These are phyloP conservation scores for Phoenicopterus ruber DNA, from an alignment of 2,113 vertebrate species.

Conservation along the genomic window DNA sequence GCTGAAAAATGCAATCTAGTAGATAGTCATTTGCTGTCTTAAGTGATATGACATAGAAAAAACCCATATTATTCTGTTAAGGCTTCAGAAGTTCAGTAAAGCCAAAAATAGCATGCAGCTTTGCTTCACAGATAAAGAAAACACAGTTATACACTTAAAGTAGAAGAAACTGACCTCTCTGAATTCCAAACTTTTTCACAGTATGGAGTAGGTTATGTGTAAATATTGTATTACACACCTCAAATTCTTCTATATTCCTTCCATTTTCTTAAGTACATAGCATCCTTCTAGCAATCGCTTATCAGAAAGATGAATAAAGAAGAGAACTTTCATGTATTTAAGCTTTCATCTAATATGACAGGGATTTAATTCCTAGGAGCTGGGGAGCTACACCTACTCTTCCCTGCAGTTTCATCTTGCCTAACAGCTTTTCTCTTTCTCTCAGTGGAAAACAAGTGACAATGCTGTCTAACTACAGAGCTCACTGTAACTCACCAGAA, in stretches of 20 bases:
- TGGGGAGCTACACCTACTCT: background rate
- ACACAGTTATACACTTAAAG: background rate
- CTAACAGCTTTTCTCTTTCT: background rate
- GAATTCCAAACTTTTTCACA: background rate
- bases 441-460: background rate
- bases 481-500: background rate
- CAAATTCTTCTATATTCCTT: background rate
- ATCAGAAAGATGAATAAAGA: background rate
- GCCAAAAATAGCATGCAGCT: background rate
- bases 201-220: background rate
- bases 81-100: slow-evolving; percentile 32
- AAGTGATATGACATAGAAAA: background rate
- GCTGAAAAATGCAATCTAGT: background rate
- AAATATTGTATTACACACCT: background rate
- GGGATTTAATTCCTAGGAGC: background rate
- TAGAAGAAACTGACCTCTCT: background rate
- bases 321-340: background rate
- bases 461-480: background rate
- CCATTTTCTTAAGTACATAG: background rate
- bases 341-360: background rate
- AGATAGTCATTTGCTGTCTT: slow-evolving; percentile 6
- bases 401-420: background rate
- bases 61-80: background rate
- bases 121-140: slow-evolving; percentile 11
- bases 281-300: background rate